Conservation (phyloP, 2,797 vertebrate species). For the Martes flavigula region DNA sequence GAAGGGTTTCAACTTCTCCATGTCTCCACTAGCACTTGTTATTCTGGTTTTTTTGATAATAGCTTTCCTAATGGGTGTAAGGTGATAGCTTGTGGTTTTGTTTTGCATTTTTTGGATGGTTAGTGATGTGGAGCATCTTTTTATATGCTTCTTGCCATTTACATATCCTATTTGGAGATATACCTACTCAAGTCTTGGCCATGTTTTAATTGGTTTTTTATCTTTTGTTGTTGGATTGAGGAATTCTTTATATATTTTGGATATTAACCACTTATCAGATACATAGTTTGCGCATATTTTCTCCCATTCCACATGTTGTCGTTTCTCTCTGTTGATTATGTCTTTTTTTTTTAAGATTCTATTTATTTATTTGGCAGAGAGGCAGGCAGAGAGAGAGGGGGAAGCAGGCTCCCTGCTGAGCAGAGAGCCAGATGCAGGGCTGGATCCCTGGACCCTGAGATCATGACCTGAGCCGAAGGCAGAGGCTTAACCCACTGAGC, state of each 20-base stretch:
- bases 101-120: neutral
- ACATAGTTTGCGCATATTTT: neutral
- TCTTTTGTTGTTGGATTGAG: neutral
- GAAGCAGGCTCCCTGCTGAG: too few species aligned
- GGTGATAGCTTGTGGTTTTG: neutral
- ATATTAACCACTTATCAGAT: neutral
- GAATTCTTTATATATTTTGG: neutral
- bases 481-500: too few species aligned
- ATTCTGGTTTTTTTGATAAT: neutral
- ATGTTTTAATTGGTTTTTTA: neutral
- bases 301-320: neutral
- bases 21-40: neutral
- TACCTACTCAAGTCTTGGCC: neutral
- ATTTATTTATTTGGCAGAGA: too few species aligned
- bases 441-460: too few species aligned
- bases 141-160: neutral
- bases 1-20: neutral
- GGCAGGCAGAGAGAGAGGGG: too few species aligned
- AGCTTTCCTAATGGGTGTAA: neutral
- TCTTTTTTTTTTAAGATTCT: neutral
- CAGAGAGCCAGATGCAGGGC: too few species aligned
- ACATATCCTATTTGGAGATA: neutral
- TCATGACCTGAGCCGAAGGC: too few species aligned
- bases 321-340: neutral
- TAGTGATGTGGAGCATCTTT: neutral